Conservation (phyloP, 2,888 invertebrate genomes). For the Herminia tarsipennalis region DNA sequence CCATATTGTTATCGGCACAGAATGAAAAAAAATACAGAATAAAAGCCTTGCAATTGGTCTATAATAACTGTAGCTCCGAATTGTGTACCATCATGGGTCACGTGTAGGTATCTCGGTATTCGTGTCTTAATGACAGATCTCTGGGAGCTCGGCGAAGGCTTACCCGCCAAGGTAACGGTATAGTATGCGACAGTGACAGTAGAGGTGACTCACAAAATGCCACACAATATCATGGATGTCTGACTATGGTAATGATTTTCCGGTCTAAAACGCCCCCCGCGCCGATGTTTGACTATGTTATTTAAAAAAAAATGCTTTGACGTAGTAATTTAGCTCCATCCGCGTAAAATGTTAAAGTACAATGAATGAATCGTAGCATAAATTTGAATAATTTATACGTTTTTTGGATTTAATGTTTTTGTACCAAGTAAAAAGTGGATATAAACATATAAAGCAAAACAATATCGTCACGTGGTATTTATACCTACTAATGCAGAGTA, state of each 20-base stretch:
- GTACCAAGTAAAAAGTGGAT: no score
- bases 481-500: constrained; percentile 1
- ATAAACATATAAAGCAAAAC: no score
- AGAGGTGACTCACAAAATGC: constrained; percentile 63
- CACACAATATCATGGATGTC: constrained; percentile 57
- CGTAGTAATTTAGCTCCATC: constrained; percentile 6
- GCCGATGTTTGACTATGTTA: constrained; percentile 36
- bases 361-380: no score
- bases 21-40: no score
- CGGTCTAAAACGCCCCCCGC: constrained; percentile 58
- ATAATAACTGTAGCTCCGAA: no score
- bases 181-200: constrained; percentile 37
- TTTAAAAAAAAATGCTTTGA: constrained; percentile 17
- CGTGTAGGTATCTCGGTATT: not conserved
- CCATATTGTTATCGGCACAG: no score
- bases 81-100: no score
- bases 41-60: no score
- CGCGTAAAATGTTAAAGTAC: constrained; percentile 1
- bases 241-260: constrained; percentile 68
- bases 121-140: constrained; percentile 4
- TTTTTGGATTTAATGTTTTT: no score
- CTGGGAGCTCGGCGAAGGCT: constrained; percentile 16
- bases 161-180: constrained; percentile 62
- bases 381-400: no score
- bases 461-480: no score